Conservation (phyloP, 2,113 vertebrate species). For the Morone chrysops region DNA sequence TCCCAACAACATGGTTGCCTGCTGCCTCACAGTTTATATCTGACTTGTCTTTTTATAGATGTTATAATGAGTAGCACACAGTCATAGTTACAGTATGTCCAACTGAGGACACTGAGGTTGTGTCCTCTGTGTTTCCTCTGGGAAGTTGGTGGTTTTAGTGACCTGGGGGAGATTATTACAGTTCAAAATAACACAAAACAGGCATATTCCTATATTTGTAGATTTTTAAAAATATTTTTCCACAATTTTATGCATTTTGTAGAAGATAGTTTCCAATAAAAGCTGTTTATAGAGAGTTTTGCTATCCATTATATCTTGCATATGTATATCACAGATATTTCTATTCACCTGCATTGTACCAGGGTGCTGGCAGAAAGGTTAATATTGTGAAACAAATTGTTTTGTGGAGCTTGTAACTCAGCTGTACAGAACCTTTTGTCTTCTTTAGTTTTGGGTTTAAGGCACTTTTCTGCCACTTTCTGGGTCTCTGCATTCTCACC, state of each 20-base stretch:
- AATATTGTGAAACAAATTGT: not conserved
- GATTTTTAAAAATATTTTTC: not conserved
- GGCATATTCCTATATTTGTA: not conserved
- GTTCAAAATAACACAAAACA: not conserved
- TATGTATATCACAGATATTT: not conserved
- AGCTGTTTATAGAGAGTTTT: not conserved
- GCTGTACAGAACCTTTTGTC: not conserved
- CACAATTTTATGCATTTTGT: not conserved
- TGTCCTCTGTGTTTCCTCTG: not conserved
- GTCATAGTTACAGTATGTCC: not conserved
- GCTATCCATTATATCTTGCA: not conserved
- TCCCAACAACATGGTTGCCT: not conserved
- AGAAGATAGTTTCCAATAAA: not conserved
- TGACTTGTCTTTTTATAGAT: slow-evolving; percentile 16
- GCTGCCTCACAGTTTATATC: not conserved
- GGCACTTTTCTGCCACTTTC: not conserved
- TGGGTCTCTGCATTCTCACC: not conserved
- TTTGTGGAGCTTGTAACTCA: too few species aligned
- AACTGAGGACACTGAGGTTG: not conserved
- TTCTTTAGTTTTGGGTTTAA: not conserved
- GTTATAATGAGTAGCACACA: not conserved
- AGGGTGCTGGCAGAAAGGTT: not conserved
- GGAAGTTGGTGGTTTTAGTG: not conserved
- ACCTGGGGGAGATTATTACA: not conserved
- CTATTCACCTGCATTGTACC: not conserved